phyloP scores from a whole-genome alignment of 2,888 invertebrate genomes.

The Pseudolycoriella hygida region DNA sequence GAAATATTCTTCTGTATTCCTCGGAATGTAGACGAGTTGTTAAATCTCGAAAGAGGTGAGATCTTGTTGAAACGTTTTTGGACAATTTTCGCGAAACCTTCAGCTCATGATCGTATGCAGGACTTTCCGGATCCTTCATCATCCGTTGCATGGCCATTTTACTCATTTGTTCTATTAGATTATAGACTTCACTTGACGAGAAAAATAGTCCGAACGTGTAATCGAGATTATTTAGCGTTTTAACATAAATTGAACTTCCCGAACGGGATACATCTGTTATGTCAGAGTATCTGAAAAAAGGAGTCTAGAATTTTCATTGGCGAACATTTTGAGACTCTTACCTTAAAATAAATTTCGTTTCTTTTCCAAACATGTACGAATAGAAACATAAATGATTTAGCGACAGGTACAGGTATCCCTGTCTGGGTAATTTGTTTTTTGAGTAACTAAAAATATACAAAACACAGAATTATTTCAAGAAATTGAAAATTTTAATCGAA shows the following conservation, averaged over 20 bases:
- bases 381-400: constrained; percentile 93
- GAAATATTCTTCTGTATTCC: constrained; percentile 65
- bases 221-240: constrained; percentile 62
- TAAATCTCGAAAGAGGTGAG: constrained; percentile 84
- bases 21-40: constrained; percentile 91
- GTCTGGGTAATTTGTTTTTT: constrained; percentile 83
- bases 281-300: constrained; percentile 53
- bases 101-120: constrained; percentile 76
- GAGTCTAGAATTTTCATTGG: neutral
- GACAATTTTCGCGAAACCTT: constrained; percentile 67
- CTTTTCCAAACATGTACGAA: constrained; percentile 81
- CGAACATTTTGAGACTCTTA: constrained; percentile 37
- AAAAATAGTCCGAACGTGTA: constrained; percentile 86
- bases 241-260: constrained; percentile 73
- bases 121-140: constrained; percentile 65
- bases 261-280: constrained; percentile 61
- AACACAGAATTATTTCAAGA: constrained; percentile 1
- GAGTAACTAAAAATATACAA: constrained; percentile 53
- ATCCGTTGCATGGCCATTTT: constrained; percentile 90
- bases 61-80: constrained; percentile 79
- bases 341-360: constrained; percentile 71
- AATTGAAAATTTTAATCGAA: constrained; percentile 41
- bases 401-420: constrained; percentile 94
- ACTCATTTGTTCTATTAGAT: constrained; percentile 84
- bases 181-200: constrained; percentile 74